phyloP scores from a whole-genome alignment of 2,113 vertebrate genomes.

The Solenodon paradoxus region DNA sequence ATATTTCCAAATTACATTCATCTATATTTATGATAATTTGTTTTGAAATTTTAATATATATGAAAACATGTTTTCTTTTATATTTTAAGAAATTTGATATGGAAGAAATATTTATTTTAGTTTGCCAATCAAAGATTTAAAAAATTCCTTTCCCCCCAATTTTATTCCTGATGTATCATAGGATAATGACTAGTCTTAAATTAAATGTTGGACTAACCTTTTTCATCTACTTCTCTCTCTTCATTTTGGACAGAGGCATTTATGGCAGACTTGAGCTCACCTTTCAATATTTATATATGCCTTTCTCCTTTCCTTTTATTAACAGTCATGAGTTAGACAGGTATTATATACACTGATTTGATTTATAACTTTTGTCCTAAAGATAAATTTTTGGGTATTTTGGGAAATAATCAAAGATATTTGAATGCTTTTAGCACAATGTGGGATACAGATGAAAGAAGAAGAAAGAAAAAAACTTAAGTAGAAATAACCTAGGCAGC shows the following conservation, averaged over 20 bases:
- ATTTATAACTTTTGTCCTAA: background rate
- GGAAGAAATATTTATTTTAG: background rate
- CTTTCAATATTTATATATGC: background rate
- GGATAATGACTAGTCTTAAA: background rate
- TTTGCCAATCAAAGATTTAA: background rate
- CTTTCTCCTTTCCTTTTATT: background rate
- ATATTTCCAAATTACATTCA: background rate
- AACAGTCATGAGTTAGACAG: background rate
- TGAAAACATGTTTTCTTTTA: background rate
- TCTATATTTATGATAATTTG: background rate
- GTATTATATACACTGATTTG: background rate
- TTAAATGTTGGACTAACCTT: background rate
- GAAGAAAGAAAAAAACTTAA: background rate
- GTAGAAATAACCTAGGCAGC: background rate
- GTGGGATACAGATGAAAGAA: background rate
- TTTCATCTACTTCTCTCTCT: background rate
- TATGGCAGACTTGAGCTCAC: background rate
- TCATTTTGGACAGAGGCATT: background rate
- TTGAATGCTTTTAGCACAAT: slow-evolving; percentile 20
- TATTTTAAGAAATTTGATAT: background rate
- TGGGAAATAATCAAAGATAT: background rate
- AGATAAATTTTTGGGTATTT: background rate
- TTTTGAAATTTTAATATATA: background rate
- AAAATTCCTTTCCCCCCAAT: background rate
- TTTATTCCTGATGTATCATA: background rate